Conservation (phyloP, 2,797 vertebrate genomes). For the Emydoidea blandingii region DNA sequence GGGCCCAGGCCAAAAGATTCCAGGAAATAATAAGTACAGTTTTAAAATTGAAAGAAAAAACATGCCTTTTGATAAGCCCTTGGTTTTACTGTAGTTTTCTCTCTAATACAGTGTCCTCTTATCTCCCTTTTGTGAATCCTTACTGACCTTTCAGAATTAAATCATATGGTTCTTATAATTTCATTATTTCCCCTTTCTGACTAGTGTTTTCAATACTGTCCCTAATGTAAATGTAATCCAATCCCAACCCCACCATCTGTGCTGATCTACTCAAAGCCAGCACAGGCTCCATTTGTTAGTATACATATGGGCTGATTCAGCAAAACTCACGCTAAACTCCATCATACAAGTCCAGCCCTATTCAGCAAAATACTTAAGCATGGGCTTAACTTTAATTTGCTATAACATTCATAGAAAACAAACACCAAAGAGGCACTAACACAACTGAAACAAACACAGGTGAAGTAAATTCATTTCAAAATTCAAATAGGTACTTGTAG, state of each 20-base stretch:
- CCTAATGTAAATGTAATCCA: accelerated
- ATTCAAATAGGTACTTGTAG: not conserved
- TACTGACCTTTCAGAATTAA: not conserved
- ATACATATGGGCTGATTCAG: not conserved
- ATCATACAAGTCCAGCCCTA: not conserved
- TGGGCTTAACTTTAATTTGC: not conserved
- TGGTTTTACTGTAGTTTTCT: not conserved
- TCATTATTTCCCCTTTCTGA: not conserved
- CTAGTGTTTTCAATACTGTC: not conserved
- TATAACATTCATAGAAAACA: not conserved
- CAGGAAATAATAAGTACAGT: not conserved
- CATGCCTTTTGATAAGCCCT: not conserved
- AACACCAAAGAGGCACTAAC: not conserved
- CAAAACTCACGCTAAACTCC: not conserved
- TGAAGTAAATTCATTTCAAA: not conserved
- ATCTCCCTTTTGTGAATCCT: not conserved
- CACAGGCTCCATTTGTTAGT: not conserved
- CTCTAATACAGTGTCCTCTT: not conserved
- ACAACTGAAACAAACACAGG: not conserved
- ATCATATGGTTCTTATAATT: not conserved
- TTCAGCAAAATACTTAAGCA: not conserved
- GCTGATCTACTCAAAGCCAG: not conserved
- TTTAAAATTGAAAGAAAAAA: not conserved
- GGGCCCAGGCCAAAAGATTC: not conserved
- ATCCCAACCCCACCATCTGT: not conserved